Percentiles rank a stretch among this genome's conserved stretches.
Evolutionary conservation across 2,888 invertebrate genomes (phyloP).

Genomic region (Torymus aiolomorphi): DNA sequence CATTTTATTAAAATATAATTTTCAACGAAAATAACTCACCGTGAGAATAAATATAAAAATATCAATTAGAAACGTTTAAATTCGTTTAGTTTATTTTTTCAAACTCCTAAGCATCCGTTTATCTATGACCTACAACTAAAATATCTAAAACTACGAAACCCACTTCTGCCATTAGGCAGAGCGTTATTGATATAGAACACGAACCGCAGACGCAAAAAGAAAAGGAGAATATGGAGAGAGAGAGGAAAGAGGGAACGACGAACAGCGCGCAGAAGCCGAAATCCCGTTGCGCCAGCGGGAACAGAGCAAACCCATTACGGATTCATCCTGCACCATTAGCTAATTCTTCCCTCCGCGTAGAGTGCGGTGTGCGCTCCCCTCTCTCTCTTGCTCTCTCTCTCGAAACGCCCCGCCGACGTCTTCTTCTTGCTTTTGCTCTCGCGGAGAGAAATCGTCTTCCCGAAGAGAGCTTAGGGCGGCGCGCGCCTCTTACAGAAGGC

Average conservation of each 20-base stretch:
- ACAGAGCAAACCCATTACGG: conserved; percentile 75
- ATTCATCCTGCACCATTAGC: conserved; percentile 75
- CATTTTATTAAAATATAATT: no score
- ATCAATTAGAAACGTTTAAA: no score
- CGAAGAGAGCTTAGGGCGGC: conserved; percentile 51
- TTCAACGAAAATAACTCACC: no score
- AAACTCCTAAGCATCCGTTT: no score
- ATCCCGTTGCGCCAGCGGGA: conserved; percentile 68
- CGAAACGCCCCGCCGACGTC: conserved; percentile 41
- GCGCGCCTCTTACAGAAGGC: conserved; percentile 51
- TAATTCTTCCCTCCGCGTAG: conserved; percentile 69
- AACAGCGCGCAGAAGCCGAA: conserved; percentile 62
- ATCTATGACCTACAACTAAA: neutral
- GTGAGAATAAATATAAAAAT: no score
- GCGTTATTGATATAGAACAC: conserved; percentile 1
- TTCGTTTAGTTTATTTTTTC: no score
- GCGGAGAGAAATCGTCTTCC: conserved; percentile 43
- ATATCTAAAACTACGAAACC: neutral
- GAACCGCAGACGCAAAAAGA: neutral
- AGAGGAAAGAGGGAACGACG: neutral
- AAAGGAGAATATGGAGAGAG: conserved; percentile 23
- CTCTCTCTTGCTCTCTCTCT: conserved; percentile 54
- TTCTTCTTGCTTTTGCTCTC: conserved; percentile 49
- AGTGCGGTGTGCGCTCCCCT: conserved; percentile 18
- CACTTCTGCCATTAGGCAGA: neutral